Conservation (phyloP, 2,113 vertebrate species). For the Chroicocephalus ridibundus region DNA sequence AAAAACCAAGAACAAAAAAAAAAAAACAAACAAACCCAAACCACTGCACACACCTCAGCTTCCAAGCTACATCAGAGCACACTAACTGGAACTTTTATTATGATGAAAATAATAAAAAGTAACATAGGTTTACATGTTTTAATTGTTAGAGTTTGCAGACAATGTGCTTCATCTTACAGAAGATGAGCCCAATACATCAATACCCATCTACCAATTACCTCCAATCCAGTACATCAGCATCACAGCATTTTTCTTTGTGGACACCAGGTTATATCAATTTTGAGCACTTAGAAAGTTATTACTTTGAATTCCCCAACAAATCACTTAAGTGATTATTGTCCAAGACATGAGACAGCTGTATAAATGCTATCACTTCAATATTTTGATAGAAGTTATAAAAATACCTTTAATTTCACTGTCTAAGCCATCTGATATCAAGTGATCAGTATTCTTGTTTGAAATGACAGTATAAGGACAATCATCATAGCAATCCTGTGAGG, state of each 20-base stretch:
- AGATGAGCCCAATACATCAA: neutral
- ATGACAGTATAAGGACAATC: conserved; percentile 70
- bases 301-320: neutral
- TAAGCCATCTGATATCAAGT: conserved; percentile 75
- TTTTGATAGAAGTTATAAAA: conserved; percentile 25
- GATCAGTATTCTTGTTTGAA: conserved; percentile 78
- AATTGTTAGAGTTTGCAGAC: neutral
- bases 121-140: too few relatives aligned
- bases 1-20: neutral
- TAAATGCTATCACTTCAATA: neutral
- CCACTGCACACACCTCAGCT: neutral
- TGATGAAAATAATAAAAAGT: neutral
- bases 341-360: neutral
- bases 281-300: neutral
- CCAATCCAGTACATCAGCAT: neutral
- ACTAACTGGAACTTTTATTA: neutral
- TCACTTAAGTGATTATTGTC: neutral
- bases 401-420: conserved; percentile 83
- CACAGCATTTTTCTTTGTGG: neutral
- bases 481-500: conserved; percentile 82
- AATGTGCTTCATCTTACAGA: neutral
- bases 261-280: neutral
- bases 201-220: neutral
- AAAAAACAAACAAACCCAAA: too few relatives aligned
- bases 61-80: neutral